Evolutionary conservation across 2,888 invertebrate genomes (phyloP), one percentile per base, ranked within the genome.

Genomic region (Apodemia hepburni): DNA sequence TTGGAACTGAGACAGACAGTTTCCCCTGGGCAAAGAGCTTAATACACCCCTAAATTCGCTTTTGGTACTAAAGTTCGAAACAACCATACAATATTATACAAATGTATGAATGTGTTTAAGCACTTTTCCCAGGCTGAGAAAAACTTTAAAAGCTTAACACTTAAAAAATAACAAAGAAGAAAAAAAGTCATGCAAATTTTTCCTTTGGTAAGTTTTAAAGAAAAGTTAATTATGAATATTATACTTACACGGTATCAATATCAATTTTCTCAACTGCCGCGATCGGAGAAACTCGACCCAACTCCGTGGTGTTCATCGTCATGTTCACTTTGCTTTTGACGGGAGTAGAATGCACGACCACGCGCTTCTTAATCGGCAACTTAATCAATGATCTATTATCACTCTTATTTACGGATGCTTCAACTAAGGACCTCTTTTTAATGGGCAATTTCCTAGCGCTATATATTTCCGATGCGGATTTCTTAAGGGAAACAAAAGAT

Each of bases 281-380:
- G 47, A 87, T 86, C 47, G 90, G 88, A 64, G 90, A 89, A 45
- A 84, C 81, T 15, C 81, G 77, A 11, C 77, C 81, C 17, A 83
- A 71, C 17, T 73, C 82, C 0, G 80, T 73, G 6, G 76, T 80
- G 65, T 74, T 71, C 71, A 78, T 66, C 0, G 76, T 71, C 3
- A 70, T n/a, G 57, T 69, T 62, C 5, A 29, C 65, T 1, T 71
- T 65, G 0, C 81, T 80, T 70, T 82, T 82, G 18, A 87, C 71
- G 0, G 90, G 90, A 61, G 90, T 89, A 0, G 90, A 88, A 68
- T 88, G 89, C 35, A 78, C 63, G 22, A 85, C 73, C 12, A 66
- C 68, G 12, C 87, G 76, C 71, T 87, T 87, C 77, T 87, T 85
- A 0, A 87, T 68, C 6, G 85, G 87, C 71, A 85, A 64, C 33